Conservation (phyloP, 2,888 invertebrate genomes). For the Microplitis deprimator region DNA sequence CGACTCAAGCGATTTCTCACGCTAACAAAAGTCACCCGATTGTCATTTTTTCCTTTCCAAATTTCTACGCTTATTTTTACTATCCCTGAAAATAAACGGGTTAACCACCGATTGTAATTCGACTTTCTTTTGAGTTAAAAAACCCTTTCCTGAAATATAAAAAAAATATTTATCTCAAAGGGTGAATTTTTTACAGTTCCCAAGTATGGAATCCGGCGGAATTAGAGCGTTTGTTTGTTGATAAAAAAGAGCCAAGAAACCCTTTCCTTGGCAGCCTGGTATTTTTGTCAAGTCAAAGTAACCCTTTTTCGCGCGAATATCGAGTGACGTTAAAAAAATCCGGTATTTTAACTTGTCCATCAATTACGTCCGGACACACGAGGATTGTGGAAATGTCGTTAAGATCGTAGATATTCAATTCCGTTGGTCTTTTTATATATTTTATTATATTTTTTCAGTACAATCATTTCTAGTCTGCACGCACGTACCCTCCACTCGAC, state of each 20-base stretch:
- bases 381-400: conserved; percentile 64
- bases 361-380: conserved; percentile 64
- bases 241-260: conserved; percentile 9
- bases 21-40: conserved; percentile 48
- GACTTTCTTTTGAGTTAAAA: too few species aligned
- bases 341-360: conserved; percentile 54
- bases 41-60: background rate
- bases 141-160: too few species aligned
- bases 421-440: conserved; percentile 46
- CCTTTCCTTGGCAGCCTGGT: background rate
- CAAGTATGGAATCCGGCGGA: background rate
- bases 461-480: conserved; percentile 20
- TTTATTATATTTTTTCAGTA: background rate
- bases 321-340: conserved; percentile 30
- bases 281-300: conserved; percentile 27
- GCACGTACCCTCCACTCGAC: conserved; percentile 29
- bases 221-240: conserved; percentile 1
- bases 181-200: background rate
- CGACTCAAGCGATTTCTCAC: conserved; percentile 62
- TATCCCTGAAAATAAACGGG: background rate
- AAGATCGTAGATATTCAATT: conserved; percentile 65
- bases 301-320: conserved; percentile 42
- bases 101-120: too few species aligned
- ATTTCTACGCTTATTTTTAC: background rate
- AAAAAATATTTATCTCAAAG: too few species aligned